Evolutionary conservation across 30 jellyfish, hydroid and myxozoan species (phyloP).

Genomic region (Phacellophora camtschatica): DNA sequence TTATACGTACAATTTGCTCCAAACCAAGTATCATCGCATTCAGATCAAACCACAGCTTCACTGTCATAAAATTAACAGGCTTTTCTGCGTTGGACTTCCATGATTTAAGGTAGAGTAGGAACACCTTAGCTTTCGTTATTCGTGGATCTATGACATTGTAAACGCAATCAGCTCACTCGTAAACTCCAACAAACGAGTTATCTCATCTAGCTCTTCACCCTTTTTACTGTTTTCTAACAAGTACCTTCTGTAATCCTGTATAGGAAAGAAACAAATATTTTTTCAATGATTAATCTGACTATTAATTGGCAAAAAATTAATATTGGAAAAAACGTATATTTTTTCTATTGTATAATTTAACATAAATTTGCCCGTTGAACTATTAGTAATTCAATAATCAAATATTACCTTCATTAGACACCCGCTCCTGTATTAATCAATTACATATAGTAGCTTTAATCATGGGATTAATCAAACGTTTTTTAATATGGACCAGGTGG

Average conservation of each 20-base stretch:
- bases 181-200: background rate
- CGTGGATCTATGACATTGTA: background rate
- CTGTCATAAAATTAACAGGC: background rate
- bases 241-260: background rate
- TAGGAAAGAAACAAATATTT: background rate
- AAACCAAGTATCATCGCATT: background rate
- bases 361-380: no score
- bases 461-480: no score
- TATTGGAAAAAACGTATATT: no score
- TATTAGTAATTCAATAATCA: no score
- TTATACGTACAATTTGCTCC: background rate
- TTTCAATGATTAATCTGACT: no score
- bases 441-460: no score
- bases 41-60: slow-evolving; percentile 1
- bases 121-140: background rate
- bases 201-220: background rate
- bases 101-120: background rate
- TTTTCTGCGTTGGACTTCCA: background rate
- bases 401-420: no score
- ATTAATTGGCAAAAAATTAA: no score
- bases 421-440: no score
- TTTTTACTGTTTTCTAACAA: background rate
- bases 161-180: background rate
- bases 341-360: no score
- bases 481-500: no score